Conservation (phyloP, 2,888 invertebrate species). For the Dasysyrphus tricinctus region DNA sequence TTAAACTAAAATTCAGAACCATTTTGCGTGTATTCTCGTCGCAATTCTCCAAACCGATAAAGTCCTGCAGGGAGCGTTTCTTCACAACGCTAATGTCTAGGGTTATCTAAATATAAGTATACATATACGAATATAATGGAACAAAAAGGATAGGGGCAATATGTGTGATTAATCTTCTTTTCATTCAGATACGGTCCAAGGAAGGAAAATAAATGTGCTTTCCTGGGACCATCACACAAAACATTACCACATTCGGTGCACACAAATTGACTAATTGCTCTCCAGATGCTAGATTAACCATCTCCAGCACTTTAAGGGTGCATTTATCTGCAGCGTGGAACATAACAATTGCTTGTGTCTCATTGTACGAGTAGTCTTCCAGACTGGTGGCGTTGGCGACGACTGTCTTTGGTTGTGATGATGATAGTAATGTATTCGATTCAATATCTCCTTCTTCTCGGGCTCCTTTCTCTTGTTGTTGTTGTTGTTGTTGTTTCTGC, state of each 20-base stretch:
- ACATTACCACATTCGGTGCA: slow-evolving; percentile 81
- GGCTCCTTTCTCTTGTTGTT: slow-evolving; percentile 40
- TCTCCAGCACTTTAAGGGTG: slow-evolving; percentile 80
- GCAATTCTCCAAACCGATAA: slow-evolving; percentile 90
- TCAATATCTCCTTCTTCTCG: slow-evolving; percentile 12
- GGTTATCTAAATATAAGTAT: slow-evolving; percentile 77
- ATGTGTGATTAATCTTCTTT: slow-evolving; percentile 71
- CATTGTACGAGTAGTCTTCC: slow-evolving; percentile 75
- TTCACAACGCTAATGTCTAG: slow-evolving; percentile 81
- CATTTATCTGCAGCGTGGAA: slow-evolving; percentile 82
- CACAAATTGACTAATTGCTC: slow-evolving; percentile 82
- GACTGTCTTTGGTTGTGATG: slow-evolving; percentile 43
- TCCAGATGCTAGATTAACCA: slow-evolving; percentile 78
- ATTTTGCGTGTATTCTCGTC: slow-evolving; percentile 91
- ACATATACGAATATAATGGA: neutral
- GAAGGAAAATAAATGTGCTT: slow-evolving; percentile 58
- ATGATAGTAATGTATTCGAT: slow-evolving; percentile 62
- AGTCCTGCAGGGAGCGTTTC: slow-evolving; percentile 91
- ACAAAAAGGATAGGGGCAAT: slow-evolving; percentile 48
- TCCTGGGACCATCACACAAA: slow-evolving; percentile 48
- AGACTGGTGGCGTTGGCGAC: slow-evolving; percentile 13
- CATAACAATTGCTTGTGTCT: slow-evolving; percentile 81
- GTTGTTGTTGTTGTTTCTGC: slow-evolving; percentile 43
- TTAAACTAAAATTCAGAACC: slow-evolving; percentile 95
- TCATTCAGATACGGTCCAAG: slow-evolving; percentile 29